Evolutionary conservation across 2,113 vertebrate species (phyloP), one percentile per base, ranked within the genome.

Genomic region (Rhinoptilus africanus): DNA sequence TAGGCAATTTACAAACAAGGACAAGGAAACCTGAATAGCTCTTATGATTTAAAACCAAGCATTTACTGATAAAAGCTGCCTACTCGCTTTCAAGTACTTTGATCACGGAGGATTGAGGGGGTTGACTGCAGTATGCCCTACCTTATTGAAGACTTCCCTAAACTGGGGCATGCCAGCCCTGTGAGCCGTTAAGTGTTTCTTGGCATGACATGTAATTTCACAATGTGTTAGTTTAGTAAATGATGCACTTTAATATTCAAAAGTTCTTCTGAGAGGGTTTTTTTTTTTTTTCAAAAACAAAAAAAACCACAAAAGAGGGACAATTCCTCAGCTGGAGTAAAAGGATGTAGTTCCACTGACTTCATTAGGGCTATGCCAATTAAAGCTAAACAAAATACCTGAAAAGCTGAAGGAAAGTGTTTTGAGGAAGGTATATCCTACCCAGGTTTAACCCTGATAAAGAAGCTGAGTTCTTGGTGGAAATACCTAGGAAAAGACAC

Each of bases 1-100:
- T 9, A 93, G 56, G 66, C 62, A 86, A 89, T 93, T 94, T 93
- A 81, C 85, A 97, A 96, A 96, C 77, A 96, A 96, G 92, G 88
- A 89, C 76, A 83, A 80, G 63, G 56, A 92, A 97, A 89, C 24
- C 77, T 78, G 88, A 93, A 73, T 71, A 90, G 88, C 66, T 92
- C 57, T 60, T 94, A 66, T 78, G 88, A 84, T 92, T 96, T 92
- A 88, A 94, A 92, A 6, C 59, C 32, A 37, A 77, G 56, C 69
- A 84, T 91, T 96, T 96, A 68, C 79, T 94, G 86, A 91, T 89
- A 92, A 94, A 96, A 93, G 86, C 92, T 96, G 71, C 62, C 74
- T 93, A 45, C 91, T 91, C 47, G 2, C 53, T 93, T 94, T 69
- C 93, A 85, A 85, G 53, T 69, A 14, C 84, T 94, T 93, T 92